Evolutionary conservation across 2,888 invertebrate genomes (phyloP).

Genomic region (Plagodis pulveraria): DNA sequence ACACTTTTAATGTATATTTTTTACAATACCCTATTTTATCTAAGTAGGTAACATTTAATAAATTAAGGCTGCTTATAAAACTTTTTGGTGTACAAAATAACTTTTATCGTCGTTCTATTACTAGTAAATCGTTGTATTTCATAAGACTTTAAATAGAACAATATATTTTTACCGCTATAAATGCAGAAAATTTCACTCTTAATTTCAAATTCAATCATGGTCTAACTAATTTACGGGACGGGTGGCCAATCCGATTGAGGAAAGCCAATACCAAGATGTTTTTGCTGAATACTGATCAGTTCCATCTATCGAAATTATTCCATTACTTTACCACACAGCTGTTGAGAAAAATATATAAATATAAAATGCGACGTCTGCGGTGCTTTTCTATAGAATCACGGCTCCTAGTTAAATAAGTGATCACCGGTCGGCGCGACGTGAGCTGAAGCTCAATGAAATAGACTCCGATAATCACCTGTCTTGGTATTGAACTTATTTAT

Average conservation of each 20-base stretch:
- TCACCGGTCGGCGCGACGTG: slow-evolving; percentile 76
- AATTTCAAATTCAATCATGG: slow-evolving; percentile 63
- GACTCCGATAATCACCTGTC: slow-evolving; percentile 45
- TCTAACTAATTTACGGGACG: slow-evolving; percentile 60
- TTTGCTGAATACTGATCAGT: slow-evolving; percentile 74
- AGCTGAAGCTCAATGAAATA: slow-evolving; percentile 59
- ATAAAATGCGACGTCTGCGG: slow-evolving; percentile 71
- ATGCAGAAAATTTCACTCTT: slow-evolving; percentile 12
- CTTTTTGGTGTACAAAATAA: no score
- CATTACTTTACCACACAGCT: slow-evolving; percentile 59
- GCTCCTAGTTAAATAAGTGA: slow-evolving; percentile 81
- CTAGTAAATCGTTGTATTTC: no score
- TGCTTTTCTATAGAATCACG: slow-evolving; percentile 79
- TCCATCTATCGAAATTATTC: slow-evolving; percentile 72
- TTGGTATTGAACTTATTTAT: slow-evolving; percentile 8
- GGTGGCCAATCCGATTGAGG: slow-evolving; percentile 58
- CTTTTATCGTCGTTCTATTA: no score
- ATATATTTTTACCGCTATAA: background rate
- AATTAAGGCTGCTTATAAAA: no score
- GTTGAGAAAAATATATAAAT: slow-evolving; percentile 76
- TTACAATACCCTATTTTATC: no score
- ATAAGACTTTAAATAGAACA: no score
- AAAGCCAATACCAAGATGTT: slow-evolving; percentile 56
- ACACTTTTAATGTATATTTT: no score
- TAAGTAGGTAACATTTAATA: no score